Conservation (phyloP, 2,113 vertebrate genomes). For the Uropsilus gracilis region DNA sequence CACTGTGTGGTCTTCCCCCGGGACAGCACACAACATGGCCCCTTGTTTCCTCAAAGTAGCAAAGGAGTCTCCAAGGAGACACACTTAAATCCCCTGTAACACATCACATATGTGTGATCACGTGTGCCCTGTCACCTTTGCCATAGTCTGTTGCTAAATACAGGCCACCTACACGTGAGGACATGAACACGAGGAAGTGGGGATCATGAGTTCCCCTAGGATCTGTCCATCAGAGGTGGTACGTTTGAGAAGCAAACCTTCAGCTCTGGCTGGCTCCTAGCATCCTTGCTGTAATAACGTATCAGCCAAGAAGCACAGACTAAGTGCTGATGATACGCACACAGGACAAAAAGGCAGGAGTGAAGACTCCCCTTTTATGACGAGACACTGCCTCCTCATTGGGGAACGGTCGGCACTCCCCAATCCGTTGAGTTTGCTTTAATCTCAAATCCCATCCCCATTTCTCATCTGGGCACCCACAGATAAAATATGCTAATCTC, state of each 20-base stretch:
- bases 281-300: not conserved
- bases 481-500: not conserved
- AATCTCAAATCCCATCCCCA: not conserved
- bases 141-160: not conserved
- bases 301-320: not conserved
- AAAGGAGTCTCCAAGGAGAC: not conserved
- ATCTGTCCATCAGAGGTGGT: not conserved
- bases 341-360: not conserved
- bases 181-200: not conserved
- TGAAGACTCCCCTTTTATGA: not conserved
- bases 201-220: not conserved
- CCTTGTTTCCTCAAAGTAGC: not conserved
- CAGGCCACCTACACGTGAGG: not conserved
- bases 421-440: not conserved
- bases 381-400: not conserved
- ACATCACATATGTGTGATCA: not conserved
- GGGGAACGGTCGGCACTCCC: not conserved
- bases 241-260: conserved; percentile 34
- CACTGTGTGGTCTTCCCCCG: not conserved
- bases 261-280: not conserved
- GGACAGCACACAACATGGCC: not conserved
- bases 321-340: not conserved
- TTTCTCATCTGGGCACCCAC: not conserved
- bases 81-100: not conserved
- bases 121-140: not conserved